Base-by-base conservation (phyloP, 2,888 invertebrate species). In the Chrysomela aeneicollis region DNA sequence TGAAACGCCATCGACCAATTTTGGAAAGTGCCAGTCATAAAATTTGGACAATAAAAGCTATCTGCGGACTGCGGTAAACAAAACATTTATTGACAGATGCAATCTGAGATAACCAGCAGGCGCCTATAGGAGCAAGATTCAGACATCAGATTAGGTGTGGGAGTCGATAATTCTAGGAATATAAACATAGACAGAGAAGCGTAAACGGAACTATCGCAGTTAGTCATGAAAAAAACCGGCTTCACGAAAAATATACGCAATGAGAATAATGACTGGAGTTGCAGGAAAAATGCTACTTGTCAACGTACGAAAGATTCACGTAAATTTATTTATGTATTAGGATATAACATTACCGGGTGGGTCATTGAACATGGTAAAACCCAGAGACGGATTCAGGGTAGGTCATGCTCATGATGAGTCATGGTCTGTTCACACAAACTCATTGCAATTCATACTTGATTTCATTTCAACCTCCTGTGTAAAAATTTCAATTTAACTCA, bases 301-400 rank as follows among this genome's bases (percentile, higher is more conserved):
- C 42, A 42, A 21, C 55, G 30, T 46, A 42, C 55, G 22, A 21
- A 55, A 42, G 21, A 55, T 42, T 55, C 42, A 55, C 42, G 57
- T 57, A 47, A 55, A 55, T 55, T 57, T 57, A 57, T 57, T 57
- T 57, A 57, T 57, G 47, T 42, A 57, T 35, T 57, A 47, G 26
- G 57, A 57, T 46, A n/a, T n/a, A 57, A 46, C 26, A 46, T 57
- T 15, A 9, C 15, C 59, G 59, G 51, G 50, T 51, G 37, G 59
- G 59, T 59, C 59, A 59, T 51, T 52, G 59, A 37, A 51, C 59
- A 3, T 32, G 32, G 51, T 51, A 51, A 59, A 51, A 50, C 37
- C 42, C 42, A 42, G 42, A 3, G 42, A 15, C 15, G 42, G 42
- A 42, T n/a, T 12, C 3, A 42, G 42, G 42, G n/a, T 42, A 6